These are phyloP conservation scores for Siniperca undulata DNA, from an alignment of 2,797 vertebrate genomes.

Conservation along the genomic window DNA sequence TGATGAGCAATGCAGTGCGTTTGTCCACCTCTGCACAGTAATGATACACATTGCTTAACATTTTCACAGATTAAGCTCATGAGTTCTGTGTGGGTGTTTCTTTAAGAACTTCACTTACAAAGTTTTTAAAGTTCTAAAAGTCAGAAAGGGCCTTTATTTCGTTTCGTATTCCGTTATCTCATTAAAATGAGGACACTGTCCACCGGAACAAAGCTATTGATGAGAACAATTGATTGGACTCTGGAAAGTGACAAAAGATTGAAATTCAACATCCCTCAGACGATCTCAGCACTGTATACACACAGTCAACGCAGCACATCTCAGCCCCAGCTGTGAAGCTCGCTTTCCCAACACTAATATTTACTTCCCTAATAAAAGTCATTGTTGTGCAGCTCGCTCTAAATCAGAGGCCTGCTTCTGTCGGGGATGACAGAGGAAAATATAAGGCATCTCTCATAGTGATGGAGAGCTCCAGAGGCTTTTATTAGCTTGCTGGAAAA, in stretches of 20 bases:
- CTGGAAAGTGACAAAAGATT: conserved; percentile 58
- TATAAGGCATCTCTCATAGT: conserved; percentile 67
- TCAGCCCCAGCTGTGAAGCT: conserved; percentile 55
- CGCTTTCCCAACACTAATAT: conserved; percentile 68
- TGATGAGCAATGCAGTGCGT: conserved; percentile 45
- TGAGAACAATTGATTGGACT: conserved; percentile 67
- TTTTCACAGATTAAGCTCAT: conserved; percentile 44
- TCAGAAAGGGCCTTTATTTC: conserved; percentile 48
- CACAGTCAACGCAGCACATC: conserved; percentile 18
- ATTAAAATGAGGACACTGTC: conserved; percentile 58
- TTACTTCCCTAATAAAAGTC: conserved; percentile 78
- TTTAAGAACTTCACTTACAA: conserved; percentile 21
- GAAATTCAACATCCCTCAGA: conserved; percentile 36
- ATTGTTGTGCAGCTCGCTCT: conserved; percentile 54
- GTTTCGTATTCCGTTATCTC: conserved; percentile 41
- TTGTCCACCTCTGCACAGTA: conserved; percentile 23
- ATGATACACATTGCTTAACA: conserved; percentile 23
- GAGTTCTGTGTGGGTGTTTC: conserved; percentile 23
- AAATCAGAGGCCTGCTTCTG: conserved; percentile 74
- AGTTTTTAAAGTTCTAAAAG: conserved; percentile 52
- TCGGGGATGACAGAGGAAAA: conserved; percentile 66
- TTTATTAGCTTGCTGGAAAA: conserved; percentile 66
- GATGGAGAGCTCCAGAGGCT: conserved; percentile 61
- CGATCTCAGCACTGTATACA: conserved; percentile 6
- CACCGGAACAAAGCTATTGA: conserved; percentile 57